phyloP scores from a whole-genome alignment of 2,113 vertebrate genomes.

The Oryzias melastigma region DNA sequence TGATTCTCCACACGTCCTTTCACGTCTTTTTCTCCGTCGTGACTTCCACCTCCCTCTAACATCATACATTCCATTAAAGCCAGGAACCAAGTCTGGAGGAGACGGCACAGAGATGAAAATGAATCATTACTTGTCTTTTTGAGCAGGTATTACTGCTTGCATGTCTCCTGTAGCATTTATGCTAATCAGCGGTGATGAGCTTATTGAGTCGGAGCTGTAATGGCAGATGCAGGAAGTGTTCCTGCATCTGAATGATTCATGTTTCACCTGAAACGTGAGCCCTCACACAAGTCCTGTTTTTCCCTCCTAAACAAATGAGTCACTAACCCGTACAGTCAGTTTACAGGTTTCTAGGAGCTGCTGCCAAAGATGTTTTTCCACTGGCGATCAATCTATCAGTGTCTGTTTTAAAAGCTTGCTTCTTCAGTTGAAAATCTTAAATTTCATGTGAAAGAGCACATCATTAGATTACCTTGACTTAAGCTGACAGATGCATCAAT shows the following conservation, averaged over 20 bases:
- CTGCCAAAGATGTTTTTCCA: slow-evolving; percentile 19
- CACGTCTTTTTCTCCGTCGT: slow-evolving; percentile 42
- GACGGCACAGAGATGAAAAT: slow-evolving; percentile 56
- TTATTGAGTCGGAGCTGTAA: slow-evolving; percentile 54
- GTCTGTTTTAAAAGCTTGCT: neutral
- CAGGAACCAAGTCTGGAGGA: slow-evolving; percentile 21
- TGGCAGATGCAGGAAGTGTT: slow-evolving; percentile 54
- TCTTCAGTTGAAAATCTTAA: too few species aligned
- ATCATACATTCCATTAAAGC: slow-evolving; percentile 31
- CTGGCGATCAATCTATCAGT: slow-evolving; percentile 41
- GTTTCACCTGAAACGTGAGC: slow-evolving; percentile 18
- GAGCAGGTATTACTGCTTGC: slow-evolving; percentile 28
- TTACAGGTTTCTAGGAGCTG: slow-evolving; percentile 18
- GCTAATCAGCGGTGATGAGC: slow-evolving; percentile 41
- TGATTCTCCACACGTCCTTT: slow-evolving; percentile 16
- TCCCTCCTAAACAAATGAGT: slow-evolving; percentile 34
- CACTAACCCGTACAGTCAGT: slow-evolving; percentile 7
- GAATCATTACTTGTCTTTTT: slow-evolving; percentile 46
- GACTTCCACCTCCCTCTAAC: slow-evolving; percentile 48
- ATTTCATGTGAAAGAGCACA: too few species aligned
- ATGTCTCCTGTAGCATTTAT: slow-evolving; percentile 25
- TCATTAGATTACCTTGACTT: too few species aligned
- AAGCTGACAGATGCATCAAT: too few species aligned
- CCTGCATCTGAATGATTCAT: slow-evolving; percentile 34
- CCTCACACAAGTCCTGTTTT: slow-evolving; percentile 29